These are phyloP conservation scores for Bagarius yarrelli DNA, from an alignment of 2,113 vertebrate species.

Conservation along the genomic window DNA sequence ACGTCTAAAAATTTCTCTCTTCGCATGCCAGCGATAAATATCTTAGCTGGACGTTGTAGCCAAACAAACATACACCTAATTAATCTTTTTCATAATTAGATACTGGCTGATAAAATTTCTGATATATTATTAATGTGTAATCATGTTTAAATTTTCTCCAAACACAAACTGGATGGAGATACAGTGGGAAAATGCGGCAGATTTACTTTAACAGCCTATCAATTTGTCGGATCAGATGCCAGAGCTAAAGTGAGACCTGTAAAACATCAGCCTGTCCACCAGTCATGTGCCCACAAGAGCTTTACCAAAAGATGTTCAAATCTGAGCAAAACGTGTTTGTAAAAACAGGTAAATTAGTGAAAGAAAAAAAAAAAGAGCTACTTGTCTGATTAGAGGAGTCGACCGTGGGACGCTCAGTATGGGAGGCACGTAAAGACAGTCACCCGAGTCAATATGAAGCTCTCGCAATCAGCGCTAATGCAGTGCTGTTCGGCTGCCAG, in stretches of 20 bases:
- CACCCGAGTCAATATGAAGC: constrained; percentile 37
- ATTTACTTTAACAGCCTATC: background rate
- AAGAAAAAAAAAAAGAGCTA: background rate
- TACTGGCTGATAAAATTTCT: background rate
- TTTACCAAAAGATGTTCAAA: too few relatives aligned
- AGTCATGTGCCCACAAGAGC: background rate
- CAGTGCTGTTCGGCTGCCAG: constrained; percentile 42
- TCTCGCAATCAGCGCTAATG: constrained; percentile 52
- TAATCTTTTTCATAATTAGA: background rate
- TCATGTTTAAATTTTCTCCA: background rate
- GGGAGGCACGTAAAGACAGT: constrained; percentile 36
- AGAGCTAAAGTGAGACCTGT: background rate
- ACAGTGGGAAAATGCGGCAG: background rate
- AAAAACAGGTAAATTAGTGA: background rate
- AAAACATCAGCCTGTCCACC: background rate
- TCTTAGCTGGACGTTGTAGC: background rate
- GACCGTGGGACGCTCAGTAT: constrained; percentile 33
- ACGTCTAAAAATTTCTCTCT: too few relatives aligned
- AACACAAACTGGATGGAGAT: background rate
- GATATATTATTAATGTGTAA: background rate
- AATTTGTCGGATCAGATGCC: background rate
- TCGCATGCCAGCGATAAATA: too few relatives aligned
- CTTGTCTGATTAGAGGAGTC: constrained; percentile 39
- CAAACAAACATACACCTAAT: background rate
- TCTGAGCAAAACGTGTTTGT: too few relatives aligned